Evolutionary conservation across 1,140 invertebrate genomes (phyloP), one percentile per base, ranked within the genome.

Genomic region (Zaprionus gabonicus): DNA sequence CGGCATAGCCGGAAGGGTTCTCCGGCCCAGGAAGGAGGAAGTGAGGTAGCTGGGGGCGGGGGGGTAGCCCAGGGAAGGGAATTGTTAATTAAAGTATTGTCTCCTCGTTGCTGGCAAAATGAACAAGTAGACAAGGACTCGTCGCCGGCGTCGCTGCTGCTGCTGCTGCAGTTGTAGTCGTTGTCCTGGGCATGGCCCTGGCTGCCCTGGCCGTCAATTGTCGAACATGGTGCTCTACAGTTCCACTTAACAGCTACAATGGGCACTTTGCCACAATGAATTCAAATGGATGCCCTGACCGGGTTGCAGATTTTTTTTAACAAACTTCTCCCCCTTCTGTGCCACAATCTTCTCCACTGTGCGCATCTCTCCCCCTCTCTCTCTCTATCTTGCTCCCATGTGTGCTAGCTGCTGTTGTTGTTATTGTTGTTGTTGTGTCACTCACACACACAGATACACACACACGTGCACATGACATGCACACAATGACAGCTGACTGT

Each of bases 71-170:
- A 68, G 80, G 68, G 78, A 81, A 85, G 84, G 84, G 88, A 91
- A 91, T 91, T 91, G 88, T 91, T 91, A 91, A 91, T 91, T 91
- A 91, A 91, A 91, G 88, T 91, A 91, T 91, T 91, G 88, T 91
- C 87, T 91, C 87, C 88, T 90, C 83, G 83, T 91, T 84, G 83
- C 84, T 87, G 81, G 81, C 81, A 87, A 91, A 91, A 91, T 91
- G 88, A 91, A 91, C 88, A 91, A 91, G 88, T 76, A 80, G 81
- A 88, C 88, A 91, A 91, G 83, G 80, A 91, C 83, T 78, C 78
- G 77, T 78, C 73, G 65, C 44, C 60, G 56, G 57, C 57, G 63
- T 71, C 31, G 76, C 20, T 10, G 46, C 23, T n/a, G 41, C 41
- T 7, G 46, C 28, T 31, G 27, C 27, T 67, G 55, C 51, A 46